These are phyloP conservation scores for Coreius guichenoti DNA, from an alignment of 2,797 vertebrate genomes.

Conservation along the genomic window DNA sequence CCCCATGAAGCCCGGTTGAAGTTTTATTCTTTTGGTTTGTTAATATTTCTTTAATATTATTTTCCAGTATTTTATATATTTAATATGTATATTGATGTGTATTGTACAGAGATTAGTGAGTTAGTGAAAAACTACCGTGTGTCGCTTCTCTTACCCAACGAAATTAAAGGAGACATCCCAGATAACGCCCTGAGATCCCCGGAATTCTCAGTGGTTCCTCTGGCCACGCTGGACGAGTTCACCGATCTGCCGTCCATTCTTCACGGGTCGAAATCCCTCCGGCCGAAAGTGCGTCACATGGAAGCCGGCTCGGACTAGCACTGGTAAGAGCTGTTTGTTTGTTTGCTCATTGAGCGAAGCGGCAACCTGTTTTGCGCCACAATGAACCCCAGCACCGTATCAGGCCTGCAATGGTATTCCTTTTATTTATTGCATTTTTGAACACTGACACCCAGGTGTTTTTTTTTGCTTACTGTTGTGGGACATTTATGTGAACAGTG, in stretches of 20 bases:
- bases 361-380: neutral
- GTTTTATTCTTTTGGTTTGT: too few relatives aligned
- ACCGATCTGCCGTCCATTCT: neutral
- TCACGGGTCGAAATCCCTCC: neutral
- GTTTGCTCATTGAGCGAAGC: neutral
- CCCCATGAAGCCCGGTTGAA: too few relatives aligned
- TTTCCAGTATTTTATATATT: too few relatives aligned
- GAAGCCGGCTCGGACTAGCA: accelerated
- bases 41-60: too few relatives aligned
- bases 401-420: neutral
- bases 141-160: neutral
- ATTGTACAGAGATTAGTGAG: too few relatives aligned
- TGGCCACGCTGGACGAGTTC: neutral
- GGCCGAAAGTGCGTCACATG: neutral
- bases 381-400: neutral
- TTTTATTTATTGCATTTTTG: neutral
- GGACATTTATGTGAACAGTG: too few relatives aligned
- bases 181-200: neutral
- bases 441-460: neutral
- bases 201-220: neutral
- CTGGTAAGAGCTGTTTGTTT: neutral
- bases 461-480: too few relatives aligned
- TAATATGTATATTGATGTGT: too few relatives aligned
- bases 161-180: neutral
- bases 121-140: neutral